These are phyloP conservation scores for Lagopus leucura DNA, from an alignment of 2,113 vertebrate genomes.

Conservation along the genomic window DNA sequence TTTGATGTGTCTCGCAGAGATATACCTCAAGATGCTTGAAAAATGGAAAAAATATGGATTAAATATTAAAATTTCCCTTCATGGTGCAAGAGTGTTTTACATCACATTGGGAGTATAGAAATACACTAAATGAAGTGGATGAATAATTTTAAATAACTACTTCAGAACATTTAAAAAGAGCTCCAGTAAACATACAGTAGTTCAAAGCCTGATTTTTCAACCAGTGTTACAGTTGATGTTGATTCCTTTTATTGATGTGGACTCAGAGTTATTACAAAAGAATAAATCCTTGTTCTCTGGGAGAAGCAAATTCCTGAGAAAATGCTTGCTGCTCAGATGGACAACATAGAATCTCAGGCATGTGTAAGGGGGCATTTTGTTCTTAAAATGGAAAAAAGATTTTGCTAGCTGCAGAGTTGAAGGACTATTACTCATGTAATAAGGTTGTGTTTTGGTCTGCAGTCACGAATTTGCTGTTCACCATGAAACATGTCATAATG, in stretches of 20 bases:
- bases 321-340: not conserved
- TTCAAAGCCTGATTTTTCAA: constrained; percentile 6
- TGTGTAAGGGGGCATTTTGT: not conserved
- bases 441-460: not conserved
- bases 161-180: not conserved
- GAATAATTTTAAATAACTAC: not conserved
- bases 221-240: not conserved
- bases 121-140: not conserved
- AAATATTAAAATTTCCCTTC: constrained; percentile 1
- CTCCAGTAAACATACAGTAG: not conserved
- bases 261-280: not conserved
- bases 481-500: not conserved
- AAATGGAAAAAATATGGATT: not conserved
- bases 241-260: not conserved
- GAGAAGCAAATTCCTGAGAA: not conserved
- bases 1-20: not conserved
- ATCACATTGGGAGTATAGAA: not conserved
- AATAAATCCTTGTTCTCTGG: not conserved
- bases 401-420: not conserved
- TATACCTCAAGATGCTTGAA: not conserved
- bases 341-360: not conserved
- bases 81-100: not conserved
- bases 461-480: not conserved
- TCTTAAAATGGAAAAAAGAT: constrained; percentile 2
- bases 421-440: not conserved